Percentiles rank a stretch among this genome's conserved stretches.
phyloP scores from a whole-genome alignment of 2,113 vertebrate genomes.

The Orthonyx spaldingii region DNA sequence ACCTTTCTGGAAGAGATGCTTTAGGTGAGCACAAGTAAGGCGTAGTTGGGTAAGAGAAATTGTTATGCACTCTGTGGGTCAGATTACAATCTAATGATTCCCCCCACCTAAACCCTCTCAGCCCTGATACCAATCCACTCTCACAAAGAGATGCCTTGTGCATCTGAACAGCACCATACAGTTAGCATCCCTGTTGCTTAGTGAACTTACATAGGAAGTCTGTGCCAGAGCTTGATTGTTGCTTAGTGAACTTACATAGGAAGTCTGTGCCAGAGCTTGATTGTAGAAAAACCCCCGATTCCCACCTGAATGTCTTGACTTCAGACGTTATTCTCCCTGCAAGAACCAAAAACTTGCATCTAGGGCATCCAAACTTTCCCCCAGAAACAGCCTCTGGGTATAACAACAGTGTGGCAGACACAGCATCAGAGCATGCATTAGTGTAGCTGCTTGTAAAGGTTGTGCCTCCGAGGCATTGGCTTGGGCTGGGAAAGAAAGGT shows the following conservation, averaged over 20 bases:
- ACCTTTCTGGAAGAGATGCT: constrained; percentile 5
- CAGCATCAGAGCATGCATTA: background rate
- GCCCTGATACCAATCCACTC: background rate
- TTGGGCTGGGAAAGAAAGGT: background rate
- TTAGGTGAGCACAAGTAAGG: background rate
- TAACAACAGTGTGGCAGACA: constrained; percentile 5
- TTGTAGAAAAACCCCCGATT: background rate
- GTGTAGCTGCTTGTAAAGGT: background rate
- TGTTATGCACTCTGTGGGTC: rapidly evolving
- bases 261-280: background rate
- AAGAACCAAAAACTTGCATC: constrained; percentile 1
- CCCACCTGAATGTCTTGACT: background rate
- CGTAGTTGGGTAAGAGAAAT: background rate
- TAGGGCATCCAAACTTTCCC: background rate
- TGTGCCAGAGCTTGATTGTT: background rate
- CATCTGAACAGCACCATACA: background rate
- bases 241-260: background rate
- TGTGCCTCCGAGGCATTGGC: background rate
- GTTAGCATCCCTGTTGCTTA: background rate
- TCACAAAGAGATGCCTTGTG: background rate
- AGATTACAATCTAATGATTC: background rate
- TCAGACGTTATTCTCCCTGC: background rate
- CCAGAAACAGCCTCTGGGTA: constrained; percentile 25
- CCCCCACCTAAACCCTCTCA: background rate
- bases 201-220: background rate